Evolutionary conservation across 1,140 invertebrate species (phyloP).

Genomic region (Micrasema longulum): DNA sequence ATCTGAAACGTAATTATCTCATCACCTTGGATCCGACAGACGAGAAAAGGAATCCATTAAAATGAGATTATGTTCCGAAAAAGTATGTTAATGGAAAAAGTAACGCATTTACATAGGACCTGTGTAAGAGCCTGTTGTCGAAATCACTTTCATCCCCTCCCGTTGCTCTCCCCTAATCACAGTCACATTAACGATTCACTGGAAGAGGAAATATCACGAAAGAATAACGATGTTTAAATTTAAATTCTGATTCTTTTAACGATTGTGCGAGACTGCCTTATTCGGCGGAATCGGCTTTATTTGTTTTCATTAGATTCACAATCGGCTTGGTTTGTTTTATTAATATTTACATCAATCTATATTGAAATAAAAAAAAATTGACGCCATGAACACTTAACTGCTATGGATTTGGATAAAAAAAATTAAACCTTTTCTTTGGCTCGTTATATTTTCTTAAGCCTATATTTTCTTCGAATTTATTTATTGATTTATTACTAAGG

Average conservation of each 20-base stretch:
- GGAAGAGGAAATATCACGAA: conserved; percentile 46
- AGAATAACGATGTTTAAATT: conserved; percentile 46
- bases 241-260: conserved; percentile 41
- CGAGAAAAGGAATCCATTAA: conserved; percentile 41
- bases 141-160: conserved; percentile 35
- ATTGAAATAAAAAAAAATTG: too few species aligned
- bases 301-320: neutral
- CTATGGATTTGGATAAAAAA: too few species aligned
- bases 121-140: conserved; percentile 28
- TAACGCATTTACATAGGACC: conserved; percentile 37
- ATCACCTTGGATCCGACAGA: conserved; percentile 30
- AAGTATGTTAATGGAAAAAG: conserved; percentile 38
- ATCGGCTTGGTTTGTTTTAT: too few species aligned
- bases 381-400: too few species aligned
- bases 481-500: too few species aligned
- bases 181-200: conserved; percentile 35
- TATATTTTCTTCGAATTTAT: too few species aligned
- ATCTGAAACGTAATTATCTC: conserved; percentile 38
- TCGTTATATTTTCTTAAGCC: too few species aligned
- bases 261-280: conserved; percentile 12
- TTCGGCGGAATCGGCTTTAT: conserved; percentile 3
- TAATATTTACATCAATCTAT: too few species aligned
- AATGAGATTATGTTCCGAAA: conserved; percentile 38
- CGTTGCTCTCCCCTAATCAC: neutral
- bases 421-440: too few species aligned